Conservation (phyloP, 1,140 invertebrate genomes). For the Alviniconcha marisindica region DNA sequence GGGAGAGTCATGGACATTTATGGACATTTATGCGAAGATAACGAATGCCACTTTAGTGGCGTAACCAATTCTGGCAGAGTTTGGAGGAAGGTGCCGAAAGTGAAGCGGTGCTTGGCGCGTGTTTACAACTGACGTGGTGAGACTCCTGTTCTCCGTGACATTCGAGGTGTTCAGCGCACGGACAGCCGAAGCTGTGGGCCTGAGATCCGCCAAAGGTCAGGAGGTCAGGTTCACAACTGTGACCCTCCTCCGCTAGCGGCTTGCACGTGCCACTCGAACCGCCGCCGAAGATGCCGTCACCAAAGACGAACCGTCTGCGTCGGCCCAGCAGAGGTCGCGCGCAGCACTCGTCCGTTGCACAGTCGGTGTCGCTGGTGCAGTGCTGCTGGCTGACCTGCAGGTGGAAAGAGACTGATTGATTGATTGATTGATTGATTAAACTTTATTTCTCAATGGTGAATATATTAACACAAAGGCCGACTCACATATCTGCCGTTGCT, state of each 20-base stretch:
- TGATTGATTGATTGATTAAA: too few relatives aligned
- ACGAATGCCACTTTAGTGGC: too few relatives aligned
- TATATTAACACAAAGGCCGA: too few relatives aligned
- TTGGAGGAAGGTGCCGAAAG: too few relatives aligned
- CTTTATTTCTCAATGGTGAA: too few relatives aligned
- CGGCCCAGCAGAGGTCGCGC: background rate
- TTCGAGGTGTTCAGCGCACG: conserved; percentile 3
- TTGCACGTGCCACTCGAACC: background rate
- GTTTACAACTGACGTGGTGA: conserved; percentile 1
- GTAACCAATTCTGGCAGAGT: too few relatives aligned
- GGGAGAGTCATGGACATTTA: too few relatives aligned
- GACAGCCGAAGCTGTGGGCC: conserved; percentile 18
- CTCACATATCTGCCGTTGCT: too few relatives aligned
- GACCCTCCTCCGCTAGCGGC: background rate
- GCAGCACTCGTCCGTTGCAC: background rate
- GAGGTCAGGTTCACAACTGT: conserved; percentile 9
- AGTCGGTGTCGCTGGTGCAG: conserved; percentile 16
- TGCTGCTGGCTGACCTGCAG: background rate
- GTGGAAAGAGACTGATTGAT: background rate
- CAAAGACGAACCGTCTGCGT: background rate
- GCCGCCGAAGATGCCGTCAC: background rate
- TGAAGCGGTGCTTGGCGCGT: too few relatives aligned
- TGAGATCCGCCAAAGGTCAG: background rate
- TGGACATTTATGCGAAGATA: too few relatives aligned
- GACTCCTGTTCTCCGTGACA: conserved; percentile 15